A percentile compares a stretch with the other conserved stretches of the same genome.
Evolutionary conservation across 2,113 vertebrate genomes (phyloP).

Genomic region (Scolopax mira): DNA sequence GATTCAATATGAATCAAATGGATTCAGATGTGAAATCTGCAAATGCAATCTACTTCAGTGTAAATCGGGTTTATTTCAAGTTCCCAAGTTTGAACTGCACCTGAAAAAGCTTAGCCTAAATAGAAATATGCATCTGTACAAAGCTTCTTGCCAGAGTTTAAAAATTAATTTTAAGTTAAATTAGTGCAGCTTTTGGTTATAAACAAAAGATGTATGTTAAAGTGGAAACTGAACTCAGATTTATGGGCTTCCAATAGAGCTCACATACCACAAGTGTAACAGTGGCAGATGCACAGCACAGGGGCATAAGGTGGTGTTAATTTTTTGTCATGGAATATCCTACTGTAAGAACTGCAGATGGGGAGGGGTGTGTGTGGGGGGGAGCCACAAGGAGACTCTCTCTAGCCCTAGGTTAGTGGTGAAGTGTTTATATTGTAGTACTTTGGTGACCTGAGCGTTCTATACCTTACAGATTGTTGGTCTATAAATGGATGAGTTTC

Average conservation of each 20-base stretch:
- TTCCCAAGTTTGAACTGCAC: background rate
- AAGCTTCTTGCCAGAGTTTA: background rate
- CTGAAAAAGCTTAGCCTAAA: constrained; percentile 40
- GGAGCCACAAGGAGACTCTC: background rate
- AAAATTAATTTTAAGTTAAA: constrained; percentile 3
- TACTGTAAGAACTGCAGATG: background rate
- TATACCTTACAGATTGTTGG: background rate
- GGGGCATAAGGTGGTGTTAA: background rate
- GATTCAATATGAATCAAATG: constrained; percentile 22
- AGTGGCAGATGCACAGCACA: background rate
- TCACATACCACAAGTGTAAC: background rate
- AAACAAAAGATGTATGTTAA: background rate
- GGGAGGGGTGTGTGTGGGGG: no score
- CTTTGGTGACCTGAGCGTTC: background rate
- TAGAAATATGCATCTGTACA: background rate
- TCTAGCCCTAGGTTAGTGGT: background rate
- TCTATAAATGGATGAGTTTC: background rate
- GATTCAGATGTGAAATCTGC: constrained; percentile 40
- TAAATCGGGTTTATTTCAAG: background rate
- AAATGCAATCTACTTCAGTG: background rate
- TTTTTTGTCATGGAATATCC: background rate
- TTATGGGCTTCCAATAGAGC: background rate
- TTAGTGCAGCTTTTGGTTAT: constrained; percentile 3
- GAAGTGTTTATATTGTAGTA: background rate
- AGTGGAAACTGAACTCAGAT: background rate